phyloP scores from a whole-genome alignment of 2,888 invertebrate genomes.

The Cephus pygmeus region DNA sequence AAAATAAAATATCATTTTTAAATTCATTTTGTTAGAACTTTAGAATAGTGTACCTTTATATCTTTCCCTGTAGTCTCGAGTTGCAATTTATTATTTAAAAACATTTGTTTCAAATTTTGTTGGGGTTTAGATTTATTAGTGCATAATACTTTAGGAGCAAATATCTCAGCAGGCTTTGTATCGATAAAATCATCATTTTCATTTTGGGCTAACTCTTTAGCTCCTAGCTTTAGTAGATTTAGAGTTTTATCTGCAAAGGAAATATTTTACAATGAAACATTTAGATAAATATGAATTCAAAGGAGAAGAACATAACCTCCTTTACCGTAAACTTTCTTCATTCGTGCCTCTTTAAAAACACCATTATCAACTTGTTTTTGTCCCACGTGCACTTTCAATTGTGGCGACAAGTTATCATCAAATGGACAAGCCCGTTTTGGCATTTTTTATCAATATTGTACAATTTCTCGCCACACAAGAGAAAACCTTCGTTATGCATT shows the following conservation, averaged over 20 bases:
- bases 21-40: background rate
- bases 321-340: slow-evolving; percentile 55
- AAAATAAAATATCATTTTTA: slow-evolving; percentile 5
- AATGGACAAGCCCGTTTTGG: slow-evolving; percentile 53
- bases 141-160: slow-evolving; percentile 1
- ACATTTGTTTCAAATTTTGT: slow-evolving; percentile 46
- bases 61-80: slow-evolving; percentile 36
- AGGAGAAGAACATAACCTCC: slow-evolving; percentile 29
- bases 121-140: slow-evolving; percentile 8
- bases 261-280: background rate
- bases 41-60: slow-evolving; percentile 33
- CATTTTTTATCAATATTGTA: slow-evolving; percentile 30
- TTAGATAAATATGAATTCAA: background rate
- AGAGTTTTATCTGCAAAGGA: slow-evolving; percentile 44
- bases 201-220: slow-evolving; percentile 36
- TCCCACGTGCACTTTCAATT: slow-evolving; percentile 52
- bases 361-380: slow-evolving; percentile 49
- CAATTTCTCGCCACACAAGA: background rate
- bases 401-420: slow-evolving; percentile 48
- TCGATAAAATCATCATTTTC: slow-evolving; percentile 27
- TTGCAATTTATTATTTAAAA: slow-evolving; percentile 43
- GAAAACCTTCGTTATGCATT: background rate
- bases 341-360: slow-evolving; percentile 45
- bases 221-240: slow-evolving; percentile 46
- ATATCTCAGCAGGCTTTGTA: slow-evolving; percentile 21